phyloP scores from a whole-genome alignment of 2,888 invertebrate genomes.

The Aphidoletes aphidimyza region DNA sequence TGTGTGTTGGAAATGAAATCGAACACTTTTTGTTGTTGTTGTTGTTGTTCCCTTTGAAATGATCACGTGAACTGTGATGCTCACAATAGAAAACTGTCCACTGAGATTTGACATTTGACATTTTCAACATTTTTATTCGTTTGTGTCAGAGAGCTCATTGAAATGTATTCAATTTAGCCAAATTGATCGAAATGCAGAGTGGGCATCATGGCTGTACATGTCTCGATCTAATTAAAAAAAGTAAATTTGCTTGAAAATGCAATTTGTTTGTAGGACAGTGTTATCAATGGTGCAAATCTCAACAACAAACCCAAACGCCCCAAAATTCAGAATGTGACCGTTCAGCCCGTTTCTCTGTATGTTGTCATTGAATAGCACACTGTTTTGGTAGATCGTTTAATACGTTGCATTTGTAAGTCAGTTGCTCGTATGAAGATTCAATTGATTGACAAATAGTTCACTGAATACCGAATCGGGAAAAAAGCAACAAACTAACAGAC shows the following conservation, averaged over 20 bases:
- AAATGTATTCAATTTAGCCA: no score
- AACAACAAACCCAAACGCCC: not conserved
- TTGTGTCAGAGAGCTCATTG: no score
- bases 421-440: not conserved
- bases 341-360: no score
- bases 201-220: not conserved
- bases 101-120: no score
- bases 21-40: no score
- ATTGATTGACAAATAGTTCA: slow-evolving; percentile 12
- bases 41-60: no score
- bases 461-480: not conserved
- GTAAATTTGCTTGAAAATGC: slow-evolving; percentile 4
- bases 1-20: no score
- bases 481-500: not conserved
- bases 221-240: not conserved
- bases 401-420: not conserved
- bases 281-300: not conserved
- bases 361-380: not conserved
- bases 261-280: slow-evolving; percentile 11
- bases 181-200: no score
- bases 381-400: not conserved
- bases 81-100: no score
- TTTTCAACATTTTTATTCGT: no score
- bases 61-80: no score
- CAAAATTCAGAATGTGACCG: no score